Base-by-base conservation (phyloP, 2,797 vertebrate species). In the Leuciscus waleckii region DNA sequence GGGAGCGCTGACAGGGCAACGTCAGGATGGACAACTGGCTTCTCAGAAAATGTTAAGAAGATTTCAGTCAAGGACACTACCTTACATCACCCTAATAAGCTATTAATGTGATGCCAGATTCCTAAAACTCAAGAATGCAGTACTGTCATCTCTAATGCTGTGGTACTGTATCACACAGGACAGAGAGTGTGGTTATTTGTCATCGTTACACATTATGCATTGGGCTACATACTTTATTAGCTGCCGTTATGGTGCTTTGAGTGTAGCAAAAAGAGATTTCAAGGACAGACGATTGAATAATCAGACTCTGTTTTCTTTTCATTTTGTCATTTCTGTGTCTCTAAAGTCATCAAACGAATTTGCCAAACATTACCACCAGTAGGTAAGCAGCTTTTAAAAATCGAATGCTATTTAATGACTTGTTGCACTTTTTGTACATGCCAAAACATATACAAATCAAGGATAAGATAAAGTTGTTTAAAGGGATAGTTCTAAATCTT, bases 1-100 rank as follows among this genome's bases (percentile, higher is more conserved):
- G 89, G 83, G 63, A 87, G 86, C 80, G 85, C 83, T 88, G 86
- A 89, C 81, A 74, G 54, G 39, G 58, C 39, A 37, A 35, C 9
- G 17, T 43, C 41, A 71, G 63, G 81, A 71, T 51, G 77, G 41
- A 54, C 79, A 86, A 76, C 56, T 13, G 41, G 32, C 63, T 83
- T 67, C 82, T 58, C 14, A 58, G 43, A 84, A 69, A 84, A 83
- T n/a, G 23, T 19, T 76, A 84, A 2, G 14, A 61, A 56, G 68
- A 68, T 78, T 86, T 86, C 49, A 81, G 63, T 74, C 61, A 75
- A 80, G 70, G 56, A 86, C 32, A 4, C 37, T 32, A 37, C 77
- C 61, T 88, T 81, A 87, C 78, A 81, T 84, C 82, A 84, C 70
- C 71, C 49, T 54, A 51, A 56, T 58, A 61, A 69, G 43, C 56